Conservation (phyloP, 2,888 invertebrate genomes). For the Gibbula magus region DNA sequence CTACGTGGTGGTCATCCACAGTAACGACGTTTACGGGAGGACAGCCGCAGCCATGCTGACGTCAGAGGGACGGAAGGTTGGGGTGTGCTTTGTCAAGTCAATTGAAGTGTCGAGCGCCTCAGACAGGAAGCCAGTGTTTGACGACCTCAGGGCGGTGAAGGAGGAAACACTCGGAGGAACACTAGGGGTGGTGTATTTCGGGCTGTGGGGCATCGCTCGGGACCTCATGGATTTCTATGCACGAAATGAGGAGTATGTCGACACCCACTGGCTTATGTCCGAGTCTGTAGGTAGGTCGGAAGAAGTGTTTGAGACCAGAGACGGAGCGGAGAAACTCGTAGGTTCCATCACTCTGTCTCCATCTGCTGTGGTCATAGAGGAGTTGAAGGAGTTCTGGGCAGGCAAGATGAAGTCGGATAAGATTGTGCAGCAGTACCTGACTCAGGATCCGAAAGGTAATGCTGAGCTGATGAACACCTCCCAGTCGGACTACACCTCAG, state of each 20-base stretch:
- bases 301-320: slow-evolving; percentile 33
- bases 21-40: slow-evolving; percentile 53
- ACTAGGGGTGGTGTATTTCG: slow-evolving; percentile 60
- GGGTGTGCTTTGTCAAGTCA: slow-evolving; percentile 56
- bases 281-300: slow-evolving; percentile 52
- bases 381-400: slow-evolving; percentile 30
- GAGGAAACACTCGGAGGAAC: slow-evolving; percentile 37
- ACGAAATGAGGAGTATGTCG: not conserved
- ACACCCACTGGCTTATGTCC: slow-evolving; percentile 57
- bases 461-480: not conserved
- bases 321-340: slow-evolving; percentile 34
- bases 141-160: slow-evolving; percentile 33
- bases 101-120: not conserved
- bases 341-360: slow-evolving; percentile 50
- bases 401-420: not conserved
- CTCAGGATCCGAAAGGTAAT: not conserved
- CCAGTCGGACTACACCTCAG: slow-evolving; percentile 44
- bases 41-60: slow-evolving; percentile 35
- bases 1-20: slow-evolving; percentile 58
- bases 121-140: slow-evolving; percentile 4
- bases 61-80: slow-evolving; percentile 41
- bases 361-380: slow-evolving; percentile 35
- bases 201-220: slow-evolving; percentile 41
- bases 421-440: not conserved
- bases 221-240: slow-evolving; percentile 40